phyloP scores from a whole-genome alignment of 53 echinoderm and acorn worm species.

The Astropecten irregularis region DNA sequence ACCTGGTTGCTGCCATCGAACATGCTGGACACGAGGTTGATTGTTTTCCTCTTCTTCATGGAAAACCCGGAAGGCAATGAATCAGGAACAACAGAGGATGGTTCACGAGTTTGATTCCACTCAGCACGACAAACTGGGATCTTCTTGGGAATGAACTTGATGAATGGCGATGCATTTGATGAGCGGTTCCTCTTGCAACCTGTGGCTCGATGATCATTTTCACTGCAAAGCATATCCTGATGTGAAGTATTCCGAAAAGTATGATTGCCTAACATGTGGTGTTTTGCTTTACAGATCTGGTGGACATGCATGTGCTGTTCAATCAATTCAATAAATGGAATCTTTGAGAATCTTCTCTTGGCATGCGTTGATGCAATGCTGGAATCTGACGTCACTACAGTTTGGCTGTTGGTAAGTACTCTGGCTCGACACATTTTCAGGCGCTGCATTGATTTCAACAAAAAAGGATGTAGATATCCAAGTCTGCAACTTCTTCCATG shows the following conservation, averaged over 20 bases:
- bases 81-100: neutral
- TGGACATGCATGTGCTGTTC: neutral
- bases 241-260: neutral
- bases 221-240: neutral
- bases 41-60: neutral
- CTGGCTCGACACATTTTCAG: neutral
- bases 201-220: neutral
- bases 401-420: neutral
- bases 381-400: neutral
- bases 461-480: neutral
- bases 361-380: neutral
- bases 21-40: neutral
- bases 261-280: neutral
- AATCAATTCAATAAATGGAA: neutral
- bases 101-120: neutral
- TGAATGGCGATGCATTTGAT: neutral
- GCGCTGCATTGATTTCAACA: neutral
- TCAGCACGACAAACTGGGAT: constrained; percentile 3
- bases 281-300: neutral
- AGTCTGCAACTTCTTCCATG: neutral
- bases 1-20: neutral
- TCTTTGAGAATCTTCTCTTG: neutral
- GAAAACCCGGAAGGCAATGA: neutral
- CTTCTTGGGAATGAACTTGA: neutral
- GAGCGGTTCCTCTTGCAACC: neutral